phyloP scores from a whole-genome alignment of 2,888 invertebrate species.

The Apamea crenata region DNA sequence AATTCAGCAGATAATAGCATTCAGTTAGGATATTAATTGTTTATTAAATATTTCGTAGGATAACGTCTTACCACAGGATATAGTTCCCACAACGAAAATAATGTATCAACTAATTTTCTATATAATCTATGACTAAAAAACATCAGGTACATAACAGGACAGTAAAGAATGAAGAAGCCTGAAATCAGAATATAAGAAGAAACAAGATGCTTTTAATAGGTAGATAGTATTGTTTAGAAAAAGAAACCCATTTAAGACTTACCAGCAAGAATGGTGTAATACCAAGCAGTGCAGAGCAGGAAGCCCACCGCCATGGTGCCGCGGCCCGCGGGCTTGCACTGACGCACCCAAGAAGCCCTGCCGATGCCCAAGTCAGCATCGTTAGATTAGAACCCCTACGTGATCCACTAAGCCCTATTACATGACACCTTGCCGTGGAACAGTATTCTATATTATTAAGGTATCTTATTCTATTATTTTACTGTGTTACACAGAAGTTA shows the following conservation, averaged over 20 bases:
- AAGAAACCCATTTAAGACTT: conserved; percentile 57
- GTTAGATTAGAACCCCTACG: conserved; percentile 84
- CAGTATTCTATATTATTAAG: conserved; percentile 53
- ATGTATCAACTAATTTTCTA: conserved; percentile 92
- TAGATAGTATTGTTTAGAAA: conserved; percentile 3
- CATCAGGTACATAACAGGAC: conserved; percentile 93
- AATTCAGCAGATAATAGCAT: conserved; percentile 21
- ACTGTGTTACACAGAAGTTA: conserved; percentile 8
- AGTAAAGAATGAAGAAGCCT: conserved; percentile 91
- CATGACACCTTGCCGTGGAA: conserved; percentile 67
- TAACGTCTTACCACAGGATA: conserved; percentile 93
- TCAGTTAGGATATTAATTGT: background rate
- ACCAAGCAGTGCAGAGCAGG: conserved; percentile 85
- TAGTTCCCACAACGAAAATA: conserved; percentile 95
- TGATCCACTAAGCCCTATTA: conserved; percentile 76
- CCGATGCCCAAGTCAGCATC: conserved; percentile 55
- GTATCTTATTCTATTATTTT: conserved; percentile 34
- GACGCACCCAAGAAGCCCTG: conserved; percentile 78
- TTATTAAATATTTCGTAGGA: conserved; percentile 23
- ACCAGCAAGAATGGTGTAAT: conserved; percentile 86
- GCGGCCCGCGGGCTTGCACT: conserved; percentile 72
- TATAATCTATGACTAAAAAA: conserved; percentile 93
- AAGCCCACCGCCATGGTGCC: conserved; percentile 83
- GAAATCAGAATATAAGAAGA: conserved; percentile 71
- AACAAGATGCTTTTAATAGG: conserved; percentile 31